These are phyloP conservation scores for Gymnorhina tibicen DNA, from an alignment of 2,113 vertebrate genomes.

Conservation along the genomic window DNA sequence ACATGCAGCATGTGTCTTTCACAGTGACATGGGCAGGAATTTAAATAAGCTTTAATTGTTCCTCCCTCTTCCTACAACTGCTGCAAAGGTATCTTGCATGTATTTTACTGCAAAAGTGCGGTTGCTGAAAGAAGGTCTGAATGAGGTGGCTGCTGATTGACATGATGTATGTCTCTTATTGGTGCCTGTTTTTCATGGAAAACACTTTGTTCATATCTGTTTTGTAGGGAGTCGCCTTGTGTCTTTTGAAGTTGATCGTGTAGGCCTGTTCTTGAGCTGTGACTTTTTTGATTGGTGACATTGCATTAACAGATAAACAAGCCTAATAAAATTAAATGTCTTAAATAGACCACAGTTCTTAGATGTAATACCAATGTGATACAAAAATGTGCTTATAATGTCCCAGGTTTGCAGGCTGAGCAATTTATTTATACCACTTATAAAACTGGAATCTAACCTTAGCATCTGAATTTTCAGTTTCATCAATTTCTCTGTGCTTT, in stretches of 20 bases:
- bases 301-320: not conserved
- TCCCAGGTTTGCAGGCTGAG: not conserved
- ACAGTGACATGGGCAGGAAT: not conserved
- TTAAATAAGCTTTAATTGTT: not conserved
- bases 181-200: not conserved
- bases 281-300: not conserved
- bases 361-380: not conserved
- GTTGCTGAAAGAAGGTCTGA: not conserved
- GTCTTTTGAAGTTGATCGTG: not conserved
- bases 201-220: not conserved
- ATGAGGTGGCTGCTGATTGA: not conserved
- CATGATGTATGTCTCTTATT: rapidly evolving
- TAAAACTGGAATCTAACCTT: not conserved
- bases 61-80: not conserved
- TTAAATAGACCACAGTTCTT: not conserved
- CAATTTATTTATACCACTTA: not conserved
- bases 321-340: not conserved
- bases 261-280: not conserved
- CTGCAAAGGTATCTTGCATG: not conserved
- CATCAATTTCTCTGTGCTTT: not conserved
- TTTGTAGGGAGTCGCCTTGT: not conserved
- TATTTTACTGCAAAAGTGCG: not conserved
- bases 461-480: not conserved
- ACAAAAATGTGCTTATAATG: not conserved
- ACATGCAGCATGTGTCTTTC: not conserved